Base-by-base conservation (phyloP, 2,113 vertebrate genomes). In the Speoplatyrhinus poulsoni region DNA sequence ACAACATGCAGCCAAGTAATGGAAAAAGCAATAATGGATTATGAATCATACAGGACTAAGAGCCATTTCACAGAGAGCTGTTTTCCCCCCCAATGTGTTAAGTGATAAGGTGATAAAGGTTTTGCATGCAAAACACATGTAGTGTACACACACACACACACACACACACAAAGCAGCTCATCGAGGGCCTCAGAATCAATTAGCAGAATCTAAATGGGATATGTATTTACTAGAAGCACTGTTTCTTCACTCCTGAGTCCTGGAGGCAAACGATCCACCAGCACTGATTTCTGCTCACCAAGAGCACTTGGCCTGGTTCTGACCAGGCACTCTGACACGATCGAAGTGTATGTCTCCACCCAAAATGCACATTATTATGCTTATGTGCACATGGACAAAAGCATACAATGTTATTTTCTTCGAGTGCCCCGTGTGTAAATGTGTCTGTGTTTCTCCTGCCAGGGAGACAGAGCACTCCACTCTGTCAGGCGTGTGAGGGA, bases 281-380 rank as follows among this genome's bases (percentile, higher is more conserved):
- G 84, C 79, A 83, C 87, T 85, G 87, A 91, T 89, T 79, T 87
- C 73, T 65, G 76, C 56, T 4, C 82, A 88, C 85, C 80, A 74
- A 84, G 82, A 80, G 72, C 15, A 17, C 79, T 82, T 72, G 67
- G 71, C 75, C 75, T 17, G 76, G 65, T 55, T 80, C 72, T 67
- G 53, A 83, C 73, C 55, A 10, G n/a, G 26, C 36, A 67, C 60
- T 15, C 26, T 67, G 57, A 47, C 54, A 54, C 26, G 26, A 67
- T 12, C 19, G n/a, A 10, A 13, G 3, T 36, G 46, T 4, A 46
- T 11, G 52, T 59, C 46, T 26, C 53, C 46, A 53, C 47, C 33
- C 52, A 6, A 26, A 3, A 26, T 48, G 54, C 54, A 49, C 3
- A 3, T 0, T n/a, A 10, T n/a, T 64, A 3, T 53, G 17, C 55